These are phyloP conservation scores for Mustela lutreola DNA, from an alignment of 2,113 vertebrate genomes.

Conservation along the genomic window DNA sequence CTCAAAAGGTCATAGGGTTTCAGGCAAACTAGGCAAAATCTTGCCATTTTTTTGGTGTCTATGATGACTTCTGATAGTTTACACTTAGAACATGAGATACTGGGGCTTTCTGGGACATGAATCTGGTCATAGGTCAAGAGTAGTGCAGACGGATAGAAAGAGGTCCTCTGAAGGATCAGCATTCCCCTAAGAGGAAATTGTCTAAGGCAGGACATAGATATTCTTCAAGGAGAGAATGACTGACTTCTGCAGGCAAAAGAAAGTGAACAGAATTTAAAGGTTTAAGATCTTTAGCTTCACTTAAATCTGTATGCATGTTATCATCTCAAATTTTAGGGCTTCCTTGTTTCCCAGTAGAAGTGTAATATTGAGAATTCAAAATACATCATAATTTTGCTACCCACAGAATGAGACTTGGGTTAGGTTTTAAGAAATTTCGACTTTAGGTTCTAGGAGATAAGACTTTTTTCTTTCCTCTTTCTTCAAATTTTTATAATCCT, in stretches of 20 bases:
- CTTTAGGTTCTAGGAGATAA: not conserved
- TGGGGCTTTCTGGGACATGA: not conserved
- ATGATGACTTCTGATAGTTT: not conserved
- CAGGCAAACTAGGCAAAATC: not conserved
- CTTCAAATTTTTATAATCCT: not conserved
- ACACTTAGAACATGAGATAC: not conserved
- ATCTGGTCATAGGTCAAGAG: not conserved
- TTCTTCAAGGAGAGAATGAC: not conserved
- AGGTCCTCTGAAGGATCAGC: not conserved
- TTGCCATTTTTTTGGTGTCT: not conserved
- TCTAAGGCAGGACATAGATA: not conserved
- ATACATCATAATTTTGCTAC: not conserved
- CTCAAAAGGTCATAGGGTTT: not conserved
- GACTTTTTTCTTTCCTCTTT: not conserved
- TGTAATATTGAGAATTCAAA: not conserved
- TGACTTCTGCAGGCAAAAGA: not conserved
- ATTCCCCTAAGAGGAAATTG: not conserved
- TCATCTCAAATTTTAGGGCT: not conserved
- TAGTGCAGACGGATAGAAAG: not conserved
- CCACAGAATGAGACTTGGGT: not conserved
- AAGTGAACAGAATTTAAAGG: not conserved
- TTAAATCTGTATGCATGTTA: not conserved
- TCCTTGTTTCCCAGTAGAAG: not conserved
- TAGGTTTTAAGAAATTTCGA: slow-evolving; percentile 14
- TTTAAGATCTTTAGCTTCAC: not conserved